phyloP scores from a whole-genome alignment of 2,113 vertebrate genomes.

The Micronisus gabar region DNA sequence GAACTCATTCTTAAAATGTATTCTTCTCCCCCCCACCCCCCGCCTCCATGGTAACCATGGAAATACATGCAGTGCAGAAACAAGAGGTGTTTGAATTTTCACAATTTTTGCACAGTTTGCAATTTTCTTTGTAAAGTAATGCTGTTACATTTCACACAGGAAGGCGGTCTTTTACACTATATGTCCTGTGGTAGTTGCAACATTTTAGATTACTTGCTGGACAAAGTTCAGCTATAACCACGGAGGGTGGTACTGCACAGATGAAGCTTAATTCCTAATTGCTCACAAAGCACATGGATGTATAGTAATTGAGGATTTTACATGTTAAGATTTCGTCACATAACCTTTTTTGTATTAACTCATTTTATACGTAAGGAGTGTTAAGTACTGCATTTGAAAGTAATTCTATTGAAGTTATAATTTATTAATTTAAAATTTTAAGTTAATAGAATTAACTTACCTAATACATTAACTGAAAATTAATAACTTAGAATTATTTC shows the following conservation, averaged over 20 bases:
- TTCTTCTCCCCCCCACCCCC: no score
- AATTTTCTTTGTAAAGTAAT: not conserved
- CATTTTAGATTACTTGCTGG: not conserved
- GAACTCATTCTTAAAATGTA: conserved; percentile 19
- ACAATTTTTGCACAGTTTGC: not conserved
- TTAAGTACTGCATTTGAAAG: not conserved
- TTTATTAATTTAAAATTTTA: not conserved
- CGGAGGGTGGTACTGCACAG: not conserved
- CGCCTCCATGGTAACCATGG: not conserved
- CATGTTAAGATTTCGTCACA: not conserved
- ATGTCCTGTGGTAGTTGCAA: not conserved
- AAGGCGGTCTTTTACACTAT: not conserved
- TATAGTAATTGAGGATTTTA: not conserved
- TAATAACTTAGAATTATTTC: not conserved
- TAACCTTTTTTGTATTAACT: not conserved
- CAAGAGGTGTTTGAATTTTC: not conserved
- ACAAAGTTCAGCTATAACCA: not conserved
- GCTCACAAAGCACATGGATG: not conserved
- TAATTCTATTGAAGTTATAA: not conserved
- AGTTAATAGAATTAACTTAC: not conserved
- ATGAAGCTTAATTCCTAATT: not conserved
- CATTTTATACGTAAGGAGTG: not conserved
- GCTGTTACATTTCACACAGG: not conserved
- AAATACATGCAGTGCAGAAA: not conserved
- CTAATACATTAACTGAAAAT: not conserved